Base-by-base conservation (phyloP, 2,888 invertebrate genomes). In the Xanthorhoe designata region DNA sequence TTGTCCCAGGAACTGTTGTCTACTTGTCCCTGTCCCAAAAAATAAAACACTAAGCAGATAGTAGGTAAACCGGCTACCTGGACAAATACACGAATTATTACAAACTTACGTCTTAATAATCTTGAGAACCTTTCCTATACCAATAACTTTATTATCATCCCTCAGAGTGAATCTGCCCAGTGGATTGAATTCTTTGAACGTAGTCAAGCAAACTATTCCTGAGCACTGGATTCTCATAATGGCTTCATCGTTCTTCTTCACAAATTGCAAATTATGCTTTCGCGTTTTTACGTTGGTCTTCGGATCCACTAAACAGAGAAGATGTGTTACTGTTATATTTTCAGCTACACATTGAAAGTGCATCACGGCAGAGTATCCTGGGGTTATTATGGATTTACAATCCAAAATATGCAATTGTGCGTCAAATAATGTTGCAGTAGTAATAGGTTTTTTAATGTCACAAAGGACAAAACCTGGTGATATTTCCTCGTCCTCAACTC, bases 401-500 rank as follows among this genome's bases (percentile, higher is more conserved):
- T 57, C 18, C 29, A 47, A 17, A 10, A 57, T 32, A 15, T 57
- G 57, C 32, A 57, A 17, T 17, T 49, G 47, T 32, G 57, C 57
- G 29, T 57, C 57, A 57, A 57, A 57, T 9, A 57, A 10, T 57
- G 24, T 57, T 8, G 57, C 57, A 17, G 47, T 57, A 10, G 57
- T 47, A 3, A 57, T 57, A 7, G 57, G 57, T 47, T 47, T 57
- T 32, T 15, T 29, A 29, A 47, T 57, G 15, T 57, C 57, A 13
- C 57, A 57, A 2, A 57, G 32, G 17, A 57, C 57, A 47, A 47
- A 47, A n/a, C 57, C 57, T 9, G 32, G 15, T 10, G 47, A 57
- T 47, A 57, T 57, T 17, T 57, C 57, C 6, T 57, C 47, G 2
- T 57, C 57, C 29, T 57, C 47, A 15, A 57, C 47, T 17, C 57